Percentiles rank a stretch among this genome's conserved stretches.
Conservation (phyloP, 2,113 vertebrate species). For the Gymnogyps californianus region DNA sequence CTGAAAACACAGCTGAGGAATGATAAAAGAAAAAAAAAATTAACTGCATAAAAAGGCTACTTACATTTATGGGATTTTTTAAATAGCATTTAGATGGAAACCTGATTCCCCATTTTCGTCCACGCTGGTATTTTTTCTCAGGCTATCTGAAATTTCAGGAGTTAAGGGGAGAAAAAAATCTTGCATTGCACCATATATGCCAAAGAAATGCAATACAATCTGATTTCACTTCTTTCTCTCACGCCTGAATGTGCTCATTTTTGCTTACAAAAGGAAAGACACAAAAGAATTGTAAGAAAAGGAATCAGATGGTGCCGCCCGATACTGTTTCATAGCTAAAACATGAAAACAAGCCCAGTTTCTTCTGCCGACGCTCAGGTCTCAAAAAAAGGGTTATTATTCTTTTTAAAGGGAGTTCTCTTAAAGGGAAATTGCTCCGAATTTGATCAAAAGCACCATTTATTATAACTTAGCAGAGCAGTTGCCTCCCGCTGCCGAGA, state of each 20-base stretch:
- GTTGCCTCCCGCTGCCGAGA: rapidly evolving
- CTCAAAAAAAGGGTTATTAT: constrained; percentile 37
- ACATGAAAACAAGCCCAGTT: constrained; percentile 56
- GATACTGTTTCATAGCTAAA: constrained; percentile 58
- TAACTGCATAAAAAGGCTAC: constrained; percentile 29
- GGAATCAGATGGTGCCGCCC: constrained; percentile 61
- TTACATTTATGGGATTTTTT: constrained; percentile 37
- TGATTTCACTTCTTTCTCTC: constrained; percentile 64
- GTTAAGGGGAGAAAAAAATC: constrained; percentile 15
- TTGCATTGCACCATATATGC: constrained; percentile 7
- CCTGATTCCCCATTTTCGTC: constrained; percentile 34
- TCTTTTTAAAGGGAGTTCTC: constrained; percentile 30
- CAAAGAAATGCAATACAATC: constrained; percentile 66
- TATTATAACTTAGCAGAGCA: neutral
- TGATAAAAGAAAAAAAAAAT: constrained; percentile 1
- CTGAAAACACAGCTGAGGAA: constrained; percentile 29
- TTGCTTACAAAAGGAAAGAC: constrained; percentile 66
- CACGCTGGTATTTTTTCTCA: constrained; percentile 29
- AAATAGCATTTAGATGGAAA: constrained; percentile 43
- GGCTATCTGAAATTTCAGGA: constrained; percentile 54
- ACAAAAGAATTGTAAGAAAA: constrained; percentile 69
- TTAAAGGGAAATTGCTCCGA: constrained; percentile 31
- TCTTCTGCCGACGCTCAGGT: neutral
- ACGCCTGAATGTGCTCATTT: constrained; percentile 62
- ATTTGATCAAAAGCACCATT: neutral